Conservation (phyloP, 2,113 vertebrate genomes). For the Porphyrio hochstetteri region DNA sequence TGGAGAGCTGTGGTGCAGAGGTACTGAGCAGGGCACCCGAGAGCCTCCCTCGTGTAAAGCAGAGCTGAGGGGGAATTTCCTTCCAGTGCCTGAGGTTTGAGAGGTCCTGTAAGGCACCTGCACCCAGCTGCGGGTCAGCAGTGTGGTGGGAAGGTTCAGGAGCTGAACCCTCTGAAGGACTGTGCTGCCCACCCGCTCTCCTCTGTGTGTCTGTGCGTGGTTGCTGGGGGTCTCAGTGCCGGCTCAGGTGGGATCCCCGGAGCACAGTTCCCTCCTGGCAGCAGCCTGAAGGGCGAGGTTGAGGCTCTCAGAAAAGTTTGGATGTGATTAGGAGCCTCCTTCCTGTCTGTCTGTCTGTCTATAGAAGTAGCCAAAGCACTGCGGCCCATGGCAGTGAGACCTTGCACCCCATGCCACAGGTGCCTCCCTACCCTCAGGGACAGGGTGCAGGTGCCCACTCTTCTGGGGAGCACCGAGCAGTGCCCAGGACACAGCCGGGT, state of each 20-base stretch:
- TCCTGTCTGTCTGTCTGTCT: neutral
- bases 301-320: neutral
- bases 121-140: fast-evolving
- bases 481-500: neutral
- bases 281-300: neutral
- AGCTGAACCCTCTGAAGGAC: neutral
- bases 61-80: neutral
- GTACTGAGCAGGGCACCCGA: neutral
- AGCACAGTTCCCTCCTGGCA: neutral
- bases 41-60: neutral
- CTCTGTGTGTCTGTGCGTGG: fast-evolving
- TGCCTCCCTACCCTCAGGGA: neutral
- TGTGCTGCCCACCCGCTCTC: no score
- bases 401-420: neutral
- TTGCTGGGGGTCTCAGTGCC: fast-evolving
- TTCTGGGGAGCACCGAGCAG: fast-evolving
- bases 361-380: neutral
- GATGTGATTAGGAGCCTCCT: neutral
- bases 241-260: fast-evolving
- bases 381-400: neutral
- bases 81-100: neutral
- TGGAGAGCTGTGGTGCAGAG: fast-evolving
- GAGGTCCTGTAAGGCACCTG: neutral
- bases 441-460: neutral
- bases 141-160: fast-evolving